A percentile compares a stretch with the other conserved stretches of the same genome.
phyloP scores from a whole-genome alignment of 1,140 invertebrate genomes.

The Penaeus indicus region DNA sequence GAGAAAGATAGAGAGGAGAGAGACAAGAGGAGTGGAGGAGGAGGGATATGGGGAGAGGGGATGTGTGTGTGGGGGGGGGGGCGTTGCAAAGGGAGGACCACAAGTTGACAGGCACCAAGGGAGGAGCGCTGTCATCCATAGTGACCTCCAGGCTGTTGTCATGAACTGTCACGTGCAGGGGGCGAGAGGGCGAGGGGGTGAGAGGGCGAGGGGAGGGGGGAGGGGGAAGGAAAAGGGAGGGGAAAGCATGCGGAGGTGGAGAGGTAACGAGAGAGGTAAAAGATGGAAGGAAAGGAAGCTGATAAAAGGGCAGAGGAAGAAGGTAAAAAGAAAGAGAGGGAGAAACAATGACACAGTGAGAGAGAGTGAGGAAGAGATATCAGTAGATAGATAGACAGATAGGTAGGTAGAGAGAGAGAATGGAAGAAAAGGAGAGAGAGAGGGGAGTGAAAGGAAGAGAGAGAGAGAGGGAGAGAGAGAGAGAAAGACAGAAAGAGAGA shows the following conservation, averaged over 20 bases:
- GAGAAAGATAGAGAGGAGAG: no score
- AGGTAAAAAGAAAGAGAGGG: no score
- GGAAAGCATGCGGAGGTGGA: neutral
- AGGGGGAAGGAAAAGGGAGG: neutral
- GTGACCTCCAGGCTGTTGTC: no score
- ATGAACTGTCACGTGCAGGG: no score
- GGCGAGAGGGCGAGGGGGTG: neutral
- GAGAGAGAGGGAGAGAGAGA: neutral
- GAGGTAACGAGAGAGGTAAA: no score
- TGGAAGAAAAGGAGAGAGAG: neutral
- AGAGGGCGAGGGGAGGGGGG: neutral
- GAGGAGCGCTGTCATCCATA: no score
- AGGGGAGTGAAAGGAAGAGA: neutral
- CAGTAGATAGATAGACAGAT: neutral
- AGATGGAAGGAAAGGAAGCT: neutral
- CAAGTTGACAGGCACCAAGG: no score
- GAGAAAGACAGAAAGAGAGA: neutral
- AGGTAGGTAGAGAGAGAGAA: slow-evolving; percentile 3
- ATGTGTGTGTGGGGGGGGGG: neutral
- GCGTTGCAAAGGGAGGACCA: neutral
- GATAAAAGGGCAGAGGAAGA: neutral
- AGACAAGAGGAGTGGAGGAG: neutral
- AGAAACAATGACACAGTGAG: neutral
- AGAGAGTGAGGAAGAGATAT: neutral
- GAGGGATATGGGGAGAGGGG: neutral